Conservation (phyloP, 1,140 invertebrate species). For the Lepidurus packardi region DNA sequence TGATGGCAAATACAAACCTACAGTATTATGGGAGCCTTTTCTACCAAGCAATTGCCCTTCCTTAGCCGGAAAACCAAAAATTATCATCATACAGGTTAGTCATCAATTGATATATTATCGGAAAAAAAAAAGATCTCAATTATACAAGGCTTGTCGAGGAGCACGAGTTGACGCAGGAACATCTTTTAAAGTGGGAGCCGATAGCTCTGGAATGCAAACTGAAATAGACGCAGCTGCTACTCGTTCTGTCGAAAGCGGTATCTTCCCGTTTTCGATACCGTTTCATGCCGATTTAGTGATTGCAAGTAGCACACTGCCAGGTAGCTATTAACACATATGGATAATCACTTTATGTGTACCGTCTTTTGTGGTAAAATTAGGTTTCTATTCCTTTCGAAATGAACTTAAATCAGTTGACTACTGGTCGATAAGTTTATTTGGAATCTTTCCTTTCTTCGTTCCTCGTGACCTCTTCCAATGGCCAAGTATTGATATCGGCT, state of each 20-base stretch:
- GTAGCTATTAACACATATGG: conserved; percentile 44
- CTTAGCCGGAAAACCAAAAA: conserved; percentile 84
- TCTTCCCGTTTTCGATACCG: conserved; percentile 71
- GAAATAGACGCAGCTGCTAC: background rate
- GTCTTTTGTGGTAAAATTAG: background rate
- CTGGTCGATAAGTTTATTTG: conserved; percentile 4
- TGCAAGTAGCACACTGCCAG: conserved; percentile 87
- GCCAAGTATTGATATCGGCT: background rate
- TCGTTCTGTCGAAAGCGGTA: conserved; percentile 60
- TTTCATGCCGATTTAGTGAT: conserved; percentile 89
- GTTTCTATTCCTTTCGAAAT: background rate
- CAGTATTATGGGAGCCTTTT: conserved; percentile 75
- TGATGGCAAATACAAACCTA: conserved; percentile 75
- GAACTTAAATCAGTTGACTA: background rate
- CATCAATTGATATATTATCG: background rate
- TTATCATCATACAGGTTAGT: conserved; percentile 77
- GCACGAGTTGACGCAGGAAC: conserved; percentile 67
- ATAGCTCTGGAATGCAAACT: background rate
- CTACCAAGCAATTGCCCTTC: conserved; percentile 76
- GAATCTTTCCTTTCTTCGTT: background rate
- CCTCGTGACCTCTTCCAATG: background rate
- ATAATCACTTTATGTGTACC: no score
- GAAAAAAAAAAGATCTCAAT: background rate
- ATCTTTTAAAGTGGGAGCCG: conserved; percentile 36
- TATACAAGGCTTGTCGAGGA: conserved; percentile 75